These are phyloP conservation scores for Scalopus aquaticus DNA, from an alignment of 2,113 vertebrate genomes.

Conservation along the genomic window DNA sequence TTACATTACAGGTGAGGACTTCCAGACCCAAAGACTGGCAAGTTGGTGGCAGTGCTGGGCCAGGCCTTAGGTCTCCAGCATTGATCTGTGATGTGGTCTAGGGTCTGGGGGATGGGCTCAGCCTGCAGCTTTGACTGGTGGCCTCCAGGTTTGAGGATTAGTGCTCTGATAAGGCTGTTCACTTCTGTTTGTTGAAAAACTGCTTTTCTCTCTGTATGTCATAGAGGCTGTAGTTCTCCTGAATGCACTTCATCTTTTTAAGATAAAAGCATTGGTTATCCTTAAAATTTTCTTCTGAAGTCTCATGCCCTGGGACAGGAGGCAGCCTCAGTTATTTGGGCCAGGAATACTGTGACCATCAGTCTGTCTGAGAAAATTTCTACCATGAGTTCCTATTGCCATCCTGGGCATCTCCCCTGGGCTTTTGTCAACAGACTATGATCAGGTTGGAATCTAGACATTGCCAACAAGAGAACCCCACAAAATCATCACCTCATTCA, in stretches of 20 bases:
- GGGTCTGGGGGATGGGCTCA: too few species aligned
- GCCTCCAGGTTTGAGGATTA: not conserved
- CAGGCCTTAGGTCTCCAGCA: too few species aligned
- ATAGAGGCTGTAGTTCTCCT: not conserved
- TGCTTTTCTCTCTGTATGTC: fast-evolving
- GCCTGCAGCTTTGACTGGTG: not conserved
- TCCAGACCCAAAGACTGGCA: too few species aligned
- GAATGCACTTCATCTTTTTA: not conserved
- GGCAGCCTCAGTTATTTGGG: not conserved
- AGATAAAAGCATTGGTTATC: not conserved
- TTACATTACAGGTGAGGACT: not conserved
- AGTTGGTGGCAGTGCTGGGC: not conserved
- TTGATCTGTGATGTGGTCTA: fast-evolving
- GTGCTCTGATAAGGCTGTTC: too few species aligned
- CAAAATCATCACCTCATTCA: not conserved
- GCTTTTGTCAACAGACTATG: not conserved
- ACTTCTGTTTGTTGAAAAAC: not conserved
- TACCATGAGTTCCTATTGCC: not conserved
- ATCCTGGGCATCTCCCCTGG: not conserved
- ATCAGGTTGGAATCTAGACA: not conserved
- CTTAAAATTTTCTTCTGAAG: not conserved
- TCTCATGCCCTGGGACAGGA: too few species aligned
- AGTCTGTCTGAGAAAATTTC: not conserved
- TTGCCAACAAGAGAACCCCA: not conserved
- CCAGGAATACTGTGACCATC: not conserved